phyloP scores from a whole-genome alignment of 1,140 invertebrate species.

The Psilanteris sp. region DNA sequence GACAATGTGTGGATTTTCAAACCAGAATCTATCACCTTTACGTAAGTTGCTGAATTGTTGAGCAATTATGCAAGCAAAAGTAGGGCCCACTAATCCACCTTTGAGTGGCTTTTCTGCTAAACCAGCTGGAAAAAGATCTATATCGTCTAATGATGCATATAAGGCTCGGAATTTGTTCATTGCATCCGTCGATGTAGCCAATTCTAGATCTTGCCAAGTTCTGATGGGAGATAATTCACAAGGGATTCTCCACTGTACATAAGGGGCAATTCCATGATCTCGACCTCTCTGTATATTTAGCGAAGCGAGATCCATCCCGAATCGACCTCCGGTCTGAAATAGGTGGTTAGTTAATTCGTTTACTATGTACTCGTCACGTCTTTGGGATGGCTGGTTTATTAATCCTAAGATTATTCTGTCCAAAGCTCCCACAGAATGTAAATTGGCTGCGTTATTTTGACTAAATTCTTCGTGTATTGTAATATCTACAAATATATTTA shows the following conservation, averaged over 20 bases:
- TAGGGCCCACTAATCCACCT: conserved; percentile 94
- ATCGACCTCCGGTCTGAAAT: conserved; percentile 87
- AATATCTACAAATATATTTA: too few relatives aligned
- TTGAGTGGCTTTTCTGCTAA: conserved; percentile 89
- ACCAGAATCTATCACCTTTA: conserved; percentile 96
- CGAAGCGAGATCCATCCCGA: conserved; percentile 93
- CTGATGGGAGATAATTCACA: conserved; percentile 87
- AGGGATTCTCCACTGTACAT: conserved; percentile 89
- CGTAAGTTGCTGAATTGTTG: conserved; percentile 93
- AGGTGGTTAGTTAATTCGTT: conserved; percentile 92
- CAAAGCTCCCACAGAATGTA: conserved; percentile 85
- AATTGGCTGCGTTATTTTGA: conserved; percentile 82
- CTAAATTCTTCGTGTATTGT: conserved; percentile 88
- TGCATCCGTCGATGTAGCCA: conserved; percentile 84
- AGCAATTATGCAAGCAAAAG: conserved; percentile 97
- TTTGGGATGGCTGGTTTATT: conserved; percentile 87
- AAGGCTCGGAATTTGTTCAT: conserved; percentile 83
- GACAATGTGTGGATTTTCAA: conserved; percentile 88
- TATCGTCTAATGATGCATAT: conserved; percentile 89
- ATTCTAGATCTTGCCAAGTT: conserved; percentile 87
- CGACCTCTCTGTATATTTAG: conserved; percentile 93
- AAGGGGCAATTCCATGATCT: conserved; percentile 93
- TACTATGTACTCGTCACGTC: conserved; percentile 90
- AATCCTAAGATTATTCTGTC: conserved; percentile 89
- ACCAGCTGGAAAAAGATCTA: conserved; percentile 95